Evolutionary conservation across 2,888 invertebrate species (phyloP), one percentile per base, ranked within the genome.

Genomic region (Loripinus fragilis): DNA sequence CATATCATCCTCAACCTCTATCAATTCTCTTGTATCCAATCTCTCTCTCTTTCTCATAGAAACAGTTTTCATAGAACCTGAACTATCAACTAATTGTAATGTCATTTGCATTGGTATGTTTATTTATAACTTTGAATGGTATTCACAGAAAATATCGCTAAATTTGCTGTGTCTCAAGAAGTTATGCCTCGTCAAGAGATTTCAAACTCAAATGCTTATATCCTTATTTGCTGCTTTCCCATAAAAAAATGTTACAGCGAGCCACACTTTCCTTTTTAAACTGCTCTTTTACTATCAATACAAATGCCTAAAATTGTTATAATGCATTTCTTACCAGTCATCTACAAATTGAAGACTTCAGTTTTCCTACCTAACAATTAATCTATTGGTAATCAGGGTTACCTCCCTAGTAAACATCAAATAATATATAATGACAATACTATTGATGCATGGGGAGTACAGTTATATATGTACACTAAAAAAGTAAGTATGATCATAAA

Each of bases 401-500:
- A 23, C 25, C 55, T 55, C 25, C 55, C 55, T n/a, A n/a, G n/a
- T n/a, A 55, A 55, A 55, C 55, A 55, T 55, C 55, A 55, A 28
- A 28, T 28, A 55, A 55, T 55, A 38, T n/a, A 50, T 55, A 28
- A 28, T 55, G 55, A 25, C 28, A 55, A 55, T 55, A 23, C 23
- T 55, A 28, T 55, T 55, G 55, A 55, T 55, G 55, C 55, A 55
- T 55, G 28, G 23, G 55, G 55, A 55, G 55, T 55, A 25, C 55
- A 55, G 15, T 55, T 55, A 28, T 55, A 55, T 7, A 55, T 55
- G 28, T 55, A 55, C 5, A 55, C 55, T 55, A 55, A 55, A n/a
- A n/a, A n/a, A n/a, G n/a, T n/a, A n/a, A n/a, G n/a, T n/a, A n/a
- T n/a, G n/a, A n/a, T n/a, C n/a, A n/a, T n/a, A n/a, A n/a, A n/a